Percentiles rank a stretch among this genome's conserved stretches.
phyloP scores from a whole-genome alignment of 2,113 vertebrate genomes.

The Pygoscelis adeliae region DNA sequence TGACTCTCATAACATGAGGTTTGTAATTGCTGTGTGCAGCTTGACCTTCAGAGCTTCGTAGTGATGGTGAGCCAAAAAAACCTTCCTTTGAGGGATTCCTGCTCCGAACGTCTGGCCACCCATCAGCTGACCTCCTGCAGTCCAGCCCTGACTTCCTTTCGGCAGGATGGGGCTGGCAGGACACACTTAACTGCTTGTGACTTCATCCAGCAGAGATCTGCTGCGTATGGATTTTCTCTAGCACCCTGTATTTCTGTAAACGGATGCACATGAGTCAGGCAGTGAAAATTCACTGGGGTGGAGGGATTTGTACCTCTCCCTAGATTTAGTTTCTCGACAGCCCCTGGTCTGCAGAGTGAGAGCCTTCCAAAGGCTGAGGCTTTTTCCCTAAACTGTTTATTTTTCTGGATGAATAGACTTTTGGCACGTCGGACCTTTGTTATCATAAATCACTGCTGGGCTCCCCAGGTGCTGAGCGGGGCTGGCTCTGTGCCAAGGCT shows the following conservation, averaged over 20 bases:
- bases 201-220: conserved; percentile 5
- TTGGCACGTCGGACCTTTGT: neutral
- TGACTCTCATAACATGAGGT: neutral
- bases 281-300: neutral
- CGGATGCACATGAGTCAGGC: neutral
- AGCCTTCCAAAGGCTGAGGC: neutral
- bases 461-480: neutral
- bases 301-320: neutral
- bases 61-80: neutral
- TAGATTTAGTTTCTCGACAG: neutral
- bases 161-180: neutral
- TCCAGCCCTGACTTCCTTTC: neutral
- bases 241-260: neutral
- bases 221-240: neutral
- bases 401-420: neutral
- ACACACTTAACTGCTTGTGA: neutral
- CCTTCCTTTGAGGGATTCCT: neutral
- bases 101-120: neutral
- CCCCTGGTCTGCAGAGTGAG: neutral
- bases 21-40: neutral
- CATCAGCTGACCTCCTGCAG: neutral
- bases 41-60: neutral
- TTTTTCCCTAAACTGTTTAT: neutral
- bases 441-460: neutral
- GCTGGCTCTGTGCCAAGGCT: neutral